Evolutionary conservation across 2,113 vertebrate species (phyloP).

Genomic region (Tiliqua scincoides): DNA sequence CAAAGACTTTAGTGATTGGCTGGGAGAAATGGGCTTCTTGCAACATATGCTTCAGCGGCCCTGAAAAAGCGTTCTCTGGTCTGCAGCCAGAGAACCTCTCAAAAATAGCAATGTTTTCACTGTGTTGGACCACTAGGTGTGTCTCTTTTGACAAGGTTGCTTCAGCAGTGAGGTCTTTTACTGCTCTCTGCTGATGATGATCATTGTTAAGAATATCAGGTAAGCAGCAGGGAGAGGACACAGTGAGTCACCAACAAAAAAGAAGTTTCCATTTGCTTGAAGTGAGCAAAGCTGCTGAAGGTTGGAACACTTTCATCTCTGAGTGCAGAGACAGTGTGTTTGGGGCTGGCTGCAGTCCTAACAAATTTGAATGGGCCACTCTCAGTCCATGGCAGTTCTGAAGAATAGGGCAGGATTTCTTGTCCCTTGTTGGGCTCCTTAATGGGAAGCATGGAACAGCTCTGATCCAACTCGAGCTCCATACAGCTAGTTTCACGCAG

Average conservation of each 20-base stretch:
- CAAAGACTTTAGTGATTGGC: too few species aligned
- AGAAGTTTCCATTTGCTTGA: neutral
- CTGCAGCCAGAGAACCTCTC: neutral
- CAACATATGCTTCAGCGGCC: neutral
- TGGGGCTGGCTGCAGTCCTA: too few species aligned
- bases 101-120: neutral
- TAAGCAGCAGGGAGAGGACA: too few species aligned
- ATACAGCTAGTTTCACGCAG: neutral
- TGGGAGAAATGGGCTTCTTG: neutral
- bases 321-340: neutral
- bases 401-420: neutral
- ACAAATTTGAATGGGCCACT: neutral
- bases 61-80: neutral
- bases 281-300: neutral
- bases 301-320: neutral
- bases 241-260: neutral
- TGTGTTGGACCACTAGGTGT: neutral
- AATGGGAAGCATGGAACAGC: neutral
- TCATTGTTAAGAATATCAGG: neutral
- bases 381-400: neutral
- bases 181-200: neutral
- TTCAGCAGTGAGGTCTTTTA: neutral
- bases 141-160: neutral
- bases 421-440: neutral
- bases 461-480: neutral